phyloP scores from a whole-genome alignment of 1,140 invertebrate genomes.

The Colletes latitarsis region DNA sequence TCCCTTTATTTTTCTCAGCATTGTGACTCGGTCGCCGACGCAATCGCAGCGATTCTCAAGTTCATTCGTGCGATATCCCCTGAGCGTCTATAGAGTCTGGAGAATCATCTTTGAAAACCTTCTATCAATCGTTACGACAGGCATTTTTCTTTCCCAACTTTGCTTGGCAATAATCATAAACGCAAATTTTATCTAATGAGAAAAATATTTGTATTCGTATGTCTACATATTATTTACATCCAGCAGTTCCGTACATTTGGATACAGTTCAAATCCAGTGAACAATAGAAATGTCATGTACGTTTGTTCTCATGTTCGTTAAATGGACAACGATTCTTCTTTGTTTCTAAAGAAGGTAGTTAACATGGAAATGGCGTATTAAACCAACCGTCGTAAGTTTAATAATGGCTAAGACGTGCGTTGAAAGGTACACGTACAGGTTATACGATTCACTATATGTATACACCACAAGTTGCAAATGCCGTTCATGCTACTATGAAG shows the following conservation, averaged over 20 bases:
- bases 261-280: no score
- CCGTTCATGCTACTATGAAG: constrained; percentile 6
- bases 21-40: constrained; percentile 46
- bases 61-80: not conserved
- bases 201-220: no score
- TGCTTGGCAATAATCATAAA: no score
- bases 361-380: not conserved
- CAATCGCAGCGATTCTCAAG: constrained; percentile 54
- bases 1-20: constrained; percentile 45
- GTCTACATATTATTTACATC: no score
- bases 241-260: no score
- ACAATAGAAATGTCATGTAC: no score
- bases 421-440: constrained; percentile 7
- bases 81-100: not conserved
- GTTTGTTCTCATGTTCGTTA: no score
- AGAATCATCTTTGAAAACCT: not conserved
- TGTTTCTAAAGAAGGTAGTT: no score
- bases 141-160: no score
- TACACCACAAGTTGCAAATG: constrained; percentile 22
- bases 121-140: no score
- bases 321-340: no score
- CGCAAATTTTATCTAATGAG: no score
- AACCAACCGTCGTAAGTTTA: not conserved
- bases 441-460: constrained; percentile 14
- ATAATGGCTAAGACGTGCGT: not conserved